phyloP scores from a whole-genome alignment of 2,888 invertebrate species.

The Drosophila austrosaltans region DNA sequence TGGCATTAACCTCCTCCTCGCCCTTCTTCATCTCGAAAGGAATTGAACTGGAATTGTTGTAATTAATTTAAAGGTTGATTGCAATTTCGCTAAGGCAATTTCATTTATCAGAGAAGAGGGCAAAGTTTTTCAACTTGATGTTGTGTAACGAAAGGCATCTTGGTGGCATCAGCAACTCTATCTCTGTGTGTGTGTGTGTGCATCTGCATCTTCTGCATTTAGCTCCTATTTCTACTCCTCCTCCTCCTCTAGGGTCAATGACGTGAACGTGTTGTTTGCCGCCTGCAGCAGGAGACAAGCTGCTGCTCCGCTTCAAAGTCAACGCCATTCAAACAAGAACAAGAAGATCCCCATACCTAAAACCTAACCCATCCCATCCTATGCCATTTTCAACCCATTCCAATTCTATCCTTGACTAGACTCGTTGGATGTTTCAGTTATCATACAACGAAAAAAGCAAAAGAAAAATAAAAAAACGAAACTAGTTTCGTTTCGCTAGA shows the following conservation, averaged over 20 bases:
- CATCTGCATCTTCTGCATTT: constrained; percentile 20
- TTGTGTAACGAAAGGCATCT: no score
- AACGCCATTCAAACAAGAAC: constrained; percentile 51
- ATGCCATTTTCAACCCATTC: constrained; percentile 17
- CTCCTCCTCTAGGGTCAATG: constrained; percentile 56
- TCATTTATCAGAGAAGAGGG: no score
- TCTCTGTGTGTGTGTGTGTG: neutral
- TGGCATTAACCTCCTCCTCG: constrained; percentile 28
- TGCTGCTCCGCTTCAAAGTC: constrained; percentile 49
- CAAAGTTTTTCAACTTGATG: neutral
- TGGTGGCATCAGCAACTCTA: neutral
- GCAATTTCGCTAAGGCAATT: constrained; percentile 21
- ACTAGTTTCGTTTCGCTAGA: constrained; percentile 67
- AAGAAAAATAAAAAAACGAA: constrained; percentile 26
- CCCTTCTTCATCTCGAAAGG: no score
- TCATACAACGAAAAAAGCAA: constrained; percentile 36
- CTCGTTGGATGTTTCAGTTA: constrained; percentile 41
- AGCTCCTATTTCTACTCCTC: constrained; percentile 8
- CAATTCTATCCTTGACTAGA: constrained; percentile 31
- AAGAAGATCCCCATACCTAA: constrained; percentile 25
- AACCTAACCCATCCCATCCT: constrained; percentile 22
- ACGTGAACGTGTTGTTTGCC: constrained; percentile 49
- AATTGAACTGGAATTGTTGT: constrained; percentile 34
- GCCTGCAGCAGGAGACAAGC: constrained; percentile 43
- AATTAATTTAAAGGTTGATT: constrained; percentile 58